Percentiles rank a stretch among this genome's conserved stretches.
Conservation (phyloP, 1,140 invertebrate genomes). For the Aphidius gifuensis region DNA sequence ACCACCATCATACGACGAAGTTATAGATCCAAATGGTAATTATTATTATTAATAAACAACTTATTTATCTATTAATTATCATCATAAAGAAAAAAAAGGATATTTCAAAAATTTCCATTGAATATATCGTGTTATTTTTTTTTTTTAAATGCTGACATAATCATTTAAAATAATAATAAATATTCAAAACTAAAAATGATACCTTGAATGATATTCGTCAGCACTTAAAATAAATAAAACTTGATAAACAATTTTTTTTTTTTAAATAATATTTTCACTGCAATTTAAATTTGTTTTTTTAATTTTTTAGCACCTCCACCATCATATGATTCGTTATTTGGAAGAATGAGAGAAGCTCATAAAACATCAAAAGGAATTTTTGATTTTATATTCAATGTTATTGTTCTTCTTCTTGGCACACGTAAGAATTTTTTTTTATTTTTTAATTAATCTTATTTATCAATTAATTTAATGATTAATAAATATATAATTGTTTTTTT, state of each 20-base stretch:
- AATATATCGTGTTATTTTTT: no score
- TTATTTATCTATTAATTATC: not conserved
- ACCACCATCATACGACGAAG: slow-evolving; percentile 60
- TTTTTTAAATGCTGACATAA: no score
- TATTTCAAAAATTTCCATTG: no score
- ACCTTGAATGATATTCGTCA: no score
- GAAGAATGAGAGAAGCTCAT: slow-evolving; percentile 62
- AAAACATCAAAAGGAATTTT: slow-evolving; percentile 61
- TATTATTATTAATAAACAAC: slow-evolving; percentile 1
- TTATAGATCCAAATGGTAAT: slow-evolving; percentile 59
- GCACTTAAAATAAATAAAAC: no score
- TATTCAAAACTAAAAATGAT: no score
- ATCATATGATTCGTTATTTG: slow-evolving; percentile 68
- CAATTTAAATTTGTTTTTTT: not conserved
- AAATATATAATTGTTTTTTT: slow-evolving; percentile 8
- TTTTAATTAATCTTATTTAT: not conserved
- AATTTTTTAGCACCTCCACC: slow-evolving; percentile 60
- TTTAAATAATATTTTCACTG: no score
- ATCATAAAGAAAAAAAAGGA: not conserved
- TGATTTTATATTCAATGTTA: slow-evolving; percentile 63
- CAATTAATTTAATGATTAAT: not conserved
- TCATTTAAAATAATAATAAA: no score
- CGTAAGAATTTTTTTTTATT: slow-evolving; percentile 49
- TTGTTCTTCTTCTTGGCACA: slow-evolving; percentile 63
- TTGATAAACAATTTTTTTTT: no score